Evolutionary conservation across 2,113 vertebrate species (phyloP).

Genomic region (Enhydra lutris): DNA sequence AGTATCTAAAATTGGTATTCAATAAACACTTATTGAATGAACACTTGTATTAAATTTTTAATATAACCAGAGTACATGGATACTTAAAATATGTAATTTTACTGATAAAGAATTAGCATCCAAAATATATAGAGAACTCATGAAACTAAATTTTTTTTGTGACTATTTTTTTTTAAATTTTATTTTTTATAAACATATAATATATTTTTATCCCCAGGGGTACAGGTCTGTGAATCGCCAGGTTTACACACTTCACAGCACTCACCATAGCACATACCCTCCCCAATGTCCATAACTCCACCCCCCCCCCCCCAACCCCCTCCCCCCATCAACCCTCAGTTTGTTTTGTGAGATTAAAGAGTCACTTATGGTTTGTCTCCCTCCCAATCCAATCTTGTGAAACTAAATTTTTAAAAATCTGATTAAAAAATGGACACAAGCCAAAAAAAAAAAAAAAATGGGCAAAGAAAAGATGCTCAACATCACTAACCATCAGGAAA

Average conservation of each 20-base stretch:
- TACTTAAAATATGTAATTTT: conserved; percentile 10
- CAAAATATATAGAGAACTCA: background rate
- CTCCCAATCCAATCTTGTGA: no score
- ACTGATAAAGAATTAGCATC: background rate
- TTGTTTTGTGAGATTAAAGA: no score
- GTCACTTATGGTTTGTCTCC: no score
- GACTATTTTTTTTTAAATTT: no score
- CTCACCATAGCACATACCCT: no score
- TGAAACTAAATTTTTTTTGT: background rate
- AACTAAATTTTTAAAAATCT: background rate
- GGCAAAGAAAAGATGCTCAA: background rate
- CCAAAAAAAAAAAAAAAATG: background rate
- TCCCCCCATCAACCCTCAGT: no score
- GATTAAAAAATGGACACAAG: background rate
- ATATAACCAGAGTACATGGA: background rate
- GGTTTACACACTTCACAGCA: no score
- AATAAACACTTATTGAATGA: background rate
- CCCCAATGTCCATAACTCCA: no score
- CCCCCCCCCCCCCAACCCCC: no score
- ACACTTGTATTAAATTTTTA: background rate
- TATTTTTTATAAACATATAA: no score
- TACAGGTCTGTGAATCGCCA: no score
- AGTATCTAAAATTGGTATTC: background rate
- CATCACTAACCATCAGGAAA: background rate
- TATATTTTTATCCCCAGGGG: no score